Base-by-base conservation (phyloP, 1,140 invertebrate species). In the Dendrolimus punctatus region DNA sequence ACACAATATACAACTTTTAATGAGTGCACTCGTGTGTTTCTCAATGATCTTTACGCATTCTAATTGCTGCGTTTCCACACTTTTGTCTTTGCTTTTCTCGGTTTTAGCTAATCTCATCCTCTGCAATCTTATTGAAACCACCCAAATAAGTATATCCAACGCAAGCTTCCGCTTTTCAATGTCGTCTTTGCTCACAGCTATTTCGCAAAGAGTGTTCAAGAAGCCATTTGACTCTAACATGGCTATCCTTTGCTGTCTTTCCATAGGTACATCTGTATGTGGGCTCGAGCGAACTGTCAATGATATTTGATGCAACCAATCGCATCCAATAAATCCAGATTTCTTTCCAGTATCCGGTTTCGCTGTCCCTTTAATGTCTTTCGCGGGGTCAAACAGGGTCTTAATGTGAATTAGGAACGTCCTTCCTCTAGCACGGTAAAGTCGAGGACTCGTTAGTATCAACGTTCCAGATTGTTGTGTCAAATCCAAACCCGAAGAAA, bases 231-330 rank as follows among this genome's bases (percentile, higher is more conserved):
- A 94, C 62, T 96, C 94, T 38, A 98, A 84, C 95, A 98, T 95
- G 1, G 92, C 90, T 67, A 91, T 93, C 54, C 96, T 89, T 71
- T 96, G 94, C 40, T 91, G 87, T 47, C 93, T 91, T 70, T 96
- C 95, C 80, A 94, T 91, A 0, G 90, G 89, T 57, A 95, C 89
- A 46, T 90, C 89, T 0, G 92, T 92, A 60, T 89, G 89, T 71
- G 93, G 93, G 41, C 91, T 90, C 52, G 91, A 92, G 10, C 94
- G 88, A 6, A 98, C 91, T 0, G 95, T 96, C 47, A 98, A 92
- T 6, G 96, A 97, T 40, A 98, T 90, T 87, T 98, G 96, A 69
- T 97, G 94, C 47, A 98, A 89, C 91, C 94, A 95, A 83, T 98
- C 96, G 88, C 96, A 97, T 38, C 96, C 93, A 68, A 90, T 89